Evolutionary conservation across 1,140 invertebrate species (phyloP).

Genomic region (Archivesica marissinica): DNA sequence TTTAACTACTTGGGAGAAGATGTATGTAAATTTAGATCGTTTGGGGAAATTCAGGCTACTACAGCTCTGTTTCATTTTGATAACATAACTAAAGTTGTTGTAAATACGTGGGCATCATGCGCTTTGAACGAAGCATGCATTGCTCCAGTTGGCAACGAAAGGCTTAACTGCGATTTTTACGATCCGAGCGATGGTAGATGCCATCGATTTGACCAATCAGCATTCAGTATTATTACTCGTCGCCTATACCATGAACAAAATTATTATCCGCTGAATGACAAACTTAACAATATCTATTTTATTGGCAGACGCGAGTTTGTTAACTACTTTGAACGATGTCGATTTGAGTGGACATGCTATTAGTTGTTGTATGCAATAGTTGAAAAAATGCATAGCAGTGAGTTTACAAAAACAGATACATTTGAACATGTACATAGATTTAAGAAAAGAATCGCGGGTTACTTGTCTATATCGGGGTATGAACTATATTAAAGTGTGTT

Average conservation of each 20-base stretch:
- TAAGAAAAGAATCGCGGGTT: too few species aligned
- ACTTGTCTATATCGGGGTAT: too few species aligned
- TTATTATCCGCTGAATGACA: not conserved
- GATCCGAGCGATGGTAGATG: slow-evolving; percentile 10
- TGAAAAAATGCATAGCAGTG: too few species aligned
- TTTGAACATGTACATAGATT: too few species aligned
- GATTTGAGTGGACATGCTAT: not conserved
- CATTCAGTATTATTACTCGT: slow-evolving; percentile 9
- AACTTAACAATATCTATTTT: not conserved
- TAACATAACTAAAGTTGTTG: not conserved
- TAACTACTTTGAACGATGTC: slow-evolving; percentile 38
- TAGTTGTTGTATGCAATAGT: too few species aligned
- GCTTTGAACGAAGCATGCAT: slow-evolving; percentile 41
- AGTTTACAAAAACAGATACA: too few species aligned
- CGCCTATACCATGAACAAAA: slow-evolving; percentile 39
- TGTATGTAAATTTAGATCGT: slow-evolving; percentile 34
- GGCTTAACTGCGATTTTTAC: not conserved
- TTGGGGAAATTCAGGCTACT: slow-evolving; percentile 20
- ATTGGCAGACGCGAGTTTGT: not conserved
- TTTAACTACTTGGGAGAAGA: slow-evolving; percentile 30
- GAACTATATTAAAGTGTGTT: too few species aligned
- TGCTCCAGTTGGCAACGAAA: not conserved
- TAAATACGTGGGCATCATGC: slow-evolving; percentile 27
- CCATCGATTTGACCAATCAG: slow-evolving; percentile 51
- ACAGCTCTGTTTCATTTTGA: slow-evolving; percentile 20